These are phyloP conservation scores for Saguinus imperator DNA, from an alignment of 2,113 vertebrate species.

Conservation along the genomic window DNA sequence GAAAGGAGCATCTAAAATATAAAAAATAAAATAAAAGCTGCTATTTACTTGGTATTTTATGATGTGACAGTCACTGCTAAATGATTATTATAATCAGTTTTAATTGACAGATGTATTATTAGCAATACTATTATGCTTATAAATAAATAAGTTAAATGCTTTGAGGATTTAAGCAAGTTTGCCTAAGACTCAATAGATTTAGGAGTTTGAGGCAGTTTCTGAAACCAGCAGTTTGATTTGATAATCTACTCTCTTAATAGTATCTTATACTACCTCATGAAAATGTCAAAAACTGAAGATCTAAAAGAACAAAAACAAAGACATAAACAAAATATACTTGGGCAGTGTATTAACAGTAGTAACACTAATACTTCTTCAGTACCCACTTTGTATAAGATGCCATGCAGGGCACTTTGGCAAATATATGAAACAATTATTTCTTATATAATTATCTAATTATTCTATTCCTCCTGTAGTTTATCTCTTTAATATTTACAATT, in stretches of 20 bases:
- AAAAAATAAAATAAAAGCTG: constrained; percentile 18
- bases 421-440: neutral
- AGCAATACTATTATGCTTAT: neutral
- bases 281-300: neutral
- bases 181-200: neutral
- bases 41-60: neutral
- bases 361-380: neutral
- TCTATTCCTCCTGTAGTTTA: neutral
- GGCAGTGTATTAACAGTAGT: neutral
- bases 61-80: neutral
- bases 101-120: neutral
- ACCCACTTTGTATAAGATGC: fast-evolving
- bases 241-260: neutral
- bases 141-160: neutral
- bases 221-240: neutral
- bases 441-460: neutral
- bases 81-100: neutral
- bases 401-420: neutral
- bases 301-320: neutral
- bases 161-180: neutral
- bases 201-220: neutral
- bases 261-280: neutral
- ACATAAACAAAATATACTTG: neutral
- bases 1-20: neutral
- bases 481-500: neutral